Base-by-base conservation (phyloP, 2,113 vertebrate genomes). In the Cyanoliseus patagonus region DNA sequence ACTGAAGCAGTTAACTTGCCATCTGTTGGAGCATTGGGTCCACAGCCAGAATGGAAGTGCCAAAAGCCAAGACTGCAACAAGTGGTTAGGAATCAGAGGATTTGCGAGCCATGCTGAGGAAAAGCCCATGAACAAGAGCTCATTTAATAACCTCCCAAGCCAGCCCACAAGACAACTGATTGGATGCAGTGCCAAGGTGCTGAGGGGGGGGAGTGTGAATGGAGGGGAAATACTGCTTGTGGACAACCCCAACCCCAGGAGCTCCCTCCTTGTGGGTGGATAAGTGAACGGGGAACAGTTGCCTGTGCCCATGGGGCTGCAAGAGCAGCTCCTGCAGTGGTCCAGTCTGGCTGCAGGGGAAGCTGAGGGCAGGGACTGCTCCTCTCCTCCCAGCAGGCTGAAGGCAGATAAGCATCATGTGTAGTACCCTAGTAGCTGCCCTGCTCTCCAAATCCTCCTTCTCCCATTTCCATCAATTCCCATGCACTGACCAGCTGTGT, bases 61-160 rank as follows among this genome's bases (percentile, higher is more conserved):
- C 44, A 68, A 87, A 91, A 82, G 86, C 78, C 78, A 76, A 47
- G 70, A 30, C 24, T 41, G 69, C 66, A 94, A 64, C 89, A 91
- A 95, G 89, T 69, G 78, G 61, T 86, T 51, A 63, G 15, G 37
- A 61, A 81, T 89, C 86, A 82, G 86, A 83, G 22, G 39, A 37
- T 78, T 49, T 57, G 69, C 4, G 5, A 3, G 35, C 67, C 0
- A 0, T 5, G 31, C 74, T 51, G 47, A 55, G 91, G 72, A 69
- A 69, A 93, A 62, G 37, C 53, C 49, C 28, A 6, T 0, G 5
- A 95, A 89, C 63, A 72, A 89, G 74, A 72, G 52, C 52, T 69
- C 0, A 0, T 87, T 77, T 72, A 61, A 41, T 7, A 76, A 68
- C 27, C 62, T 52, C 87, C 55, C 37, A 22, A 46, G 77, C 49